Evolutionary conservation across 2,888 invertebrate species (phyloP).

Genomic region (Scrobipalpa costella): DNA sequence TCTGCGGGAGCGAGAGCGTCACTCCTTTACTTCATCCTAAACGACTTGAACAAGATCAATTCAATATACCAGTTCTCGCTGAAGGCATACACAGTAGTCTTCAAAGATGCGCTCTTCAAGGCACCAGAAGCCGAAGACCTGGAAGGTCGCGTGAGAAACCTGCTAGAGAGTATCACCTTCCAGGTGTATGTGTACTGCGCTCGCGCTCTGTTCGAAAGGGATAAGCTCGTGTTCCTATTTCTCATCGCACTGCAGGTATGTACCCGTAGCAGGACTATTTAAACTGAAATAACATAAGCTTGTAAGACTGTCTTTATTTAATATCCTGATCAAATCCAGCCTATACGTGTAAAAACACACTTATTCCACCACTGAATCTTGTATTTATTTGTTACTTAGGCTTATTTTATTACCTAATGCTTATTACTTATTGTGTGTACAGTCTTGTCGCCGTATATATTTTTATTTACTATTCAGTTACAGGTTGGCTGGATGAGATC

Average conservation of each 20-base stretch:
- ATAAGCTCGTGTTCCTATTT: slow-evolving; percentile 94
- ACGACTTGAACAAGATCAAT: slow-evolving; percentile 95
- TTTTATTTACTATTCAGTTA: too few relatives aligned
- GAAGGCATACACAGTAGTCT: slow-evolving; percentile 96
- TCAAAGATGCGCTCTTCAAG: slow-evolving; percentile 89
- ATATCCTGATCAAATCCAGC: too few relatives aligned
- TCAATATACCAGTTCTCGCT: slow-evolving; percentile 97
- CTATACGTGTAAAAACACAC: too few relatives aligned
- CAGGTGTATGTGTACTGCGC: slow-evolving; percentile 92
- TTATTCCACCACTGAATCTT: too few relatives aligned
- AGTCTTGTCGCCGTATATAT: too few relatives aligned
- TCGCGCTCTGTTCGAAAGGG: slow-evolving; percentile 94
- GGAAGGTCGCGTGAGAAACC: slow-evolving; percentile 85
- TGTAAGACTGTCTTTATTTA: too few relatives aligned
- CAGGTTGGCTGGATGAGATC: too few relatives aligned
- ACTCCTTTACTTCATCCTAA: slow-evolving; percentile 95
- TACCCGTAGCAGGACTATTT: too few relatives aligned
- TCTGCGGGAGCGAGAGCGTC: slow-evolving; percentile 93
- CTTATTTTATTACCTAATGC: too few relatives aligned
- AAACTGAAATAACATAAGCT: too few relatives aligned
- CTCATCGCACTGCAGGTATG: slow-evolving; percentile 91
- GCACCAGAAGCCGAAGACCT: slow-evolving; percentile 87
- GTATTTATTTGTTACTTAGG: too few relatives aligned
- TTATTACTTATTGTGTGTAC: too few relatives aligned
- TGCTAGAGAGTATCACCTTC: slow-evolving; percentile 94